Evolutionary conservation across 1,140 invertebrate species (phyloP).

Genomic region (Drosophila sp.): DNA sequence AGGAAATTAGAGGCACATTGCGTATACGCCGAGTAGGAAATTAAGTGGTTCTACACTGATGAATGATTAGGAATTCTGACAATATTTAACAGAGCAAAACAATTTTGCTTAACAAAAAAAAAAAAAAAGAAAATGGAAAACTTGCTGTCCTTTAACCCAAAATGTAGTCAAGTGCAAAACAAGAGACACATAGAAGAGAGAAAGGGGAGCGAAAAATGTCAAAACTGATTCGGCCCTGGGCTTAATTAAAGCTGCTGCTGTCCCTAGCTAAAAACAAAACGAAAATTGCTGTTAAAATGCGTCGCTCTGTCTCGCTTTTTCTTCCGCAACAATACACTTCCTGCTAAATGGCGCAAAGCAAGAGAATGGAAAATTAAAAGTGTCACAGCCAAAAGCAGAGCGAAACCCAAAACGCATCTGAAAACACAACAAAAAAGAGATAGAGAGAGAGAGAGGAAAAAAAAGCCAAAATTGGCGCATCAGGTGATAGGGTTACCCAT

Average conservation of each 20-base stretch:
- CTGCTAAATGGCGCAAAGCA: constrained; percentile 21
- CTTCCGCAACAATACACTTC: constrained; percentile 63
- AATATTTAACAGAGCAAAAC: constrained; percentile 6
- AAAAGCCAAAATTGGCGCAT: constrained; percentile 24
- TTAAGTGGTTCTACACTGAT: constrained; percentile 36
- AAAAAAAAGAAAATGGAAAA: not conserved
- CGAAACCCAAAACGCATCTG: constrained; percentile 25
- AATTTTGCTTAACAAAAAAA: not conserved
- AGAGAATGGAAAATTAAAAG: constrained; percentile 57
- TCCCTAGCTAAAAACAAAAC: constrained; percentile 18
- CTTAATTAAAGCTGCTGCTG: constrained; percentile 58
- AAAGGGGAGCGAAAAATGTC: not conserved
- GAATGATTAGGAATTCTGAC: constrained; percentile 10
- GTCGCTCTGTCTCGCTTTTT: constrained; percentile 13
- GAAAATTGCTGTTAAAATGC: constrained; percentile 33
- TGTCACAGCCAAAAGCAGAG: constrained; percentile 29
- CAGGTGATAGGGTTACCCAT: constrained; percentile 55
- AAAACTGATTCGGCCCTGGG: constrained; percentile 33
- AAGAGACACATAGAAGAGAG: constrained; percentile 12
- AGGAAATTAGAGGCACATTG: constrained; percentile 60
- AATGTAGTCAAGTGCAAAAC: constrained; percentile 58
- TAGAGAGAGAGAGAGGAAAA: no score
- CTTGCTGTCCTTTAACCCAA: constrained; percentile 33
- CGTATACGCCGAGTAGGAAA: constrained; percentile 54
- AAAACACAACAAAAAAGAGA: constrained; percentile 9